Percentiles rank a stretch among this genome's conserved stretches.
Conservation (phyloP, 2,888 invertebrate species). For the Piscicola geometra region DNA sequence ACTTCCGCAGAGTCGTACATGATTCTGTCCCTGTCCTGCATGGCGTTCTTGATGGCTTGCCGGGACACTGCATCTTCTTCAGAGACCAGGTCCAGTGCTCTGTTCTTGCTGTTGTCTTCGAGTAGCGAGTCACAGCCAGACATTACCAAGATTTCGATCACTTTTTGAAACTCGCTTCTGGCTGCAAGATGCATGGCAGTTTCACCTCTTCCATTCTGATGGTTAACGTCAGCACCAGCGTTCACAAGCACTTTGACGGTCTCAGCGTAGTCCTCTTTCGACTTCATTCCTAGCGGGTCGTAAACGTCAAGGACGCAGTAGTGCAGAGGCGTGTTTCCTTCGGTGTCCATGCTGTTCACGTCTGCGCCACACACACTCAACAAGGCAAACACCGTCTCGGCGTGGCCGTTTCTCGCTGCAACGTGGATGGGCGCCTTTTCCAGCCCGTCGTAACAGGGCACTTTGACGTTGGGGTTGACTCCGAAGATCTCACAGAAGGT, state of each 20-base stretch:
- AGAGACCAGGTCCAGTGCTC: conserved; percentile 42
- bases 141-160: conserved; percentile 41
- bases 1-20: conserved; percentile 42
- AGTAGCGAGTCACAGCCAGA: conserved; percentile 42
- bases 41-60: conserved; percentile 42
- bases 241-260: conserved; percentile 42
- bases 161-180: conserved; percentile 45
- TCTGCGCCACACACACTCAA: conserved; percentile 42
- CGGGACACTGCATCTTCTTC: conserved; percentile 43
- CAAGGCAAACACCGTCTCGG: conserved; percentile 40
- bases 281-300: conserved; percentile 45
- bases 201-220: conserved; percentile 43
- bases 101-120: conserved; percentile 42
- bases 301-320: conserved; percentile 41
- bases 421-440: conserved; percentile 44
- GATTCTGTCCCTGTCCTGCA: conserved; percentile 40
- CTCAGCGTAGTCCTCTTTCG: conserved; percentile 45
- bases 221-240: conserved; percentile 42
- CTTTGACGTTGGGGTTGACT: conserved; percentile 42
- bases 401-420: conserved; percentile 43
- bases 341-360: conserved; percentile 41
- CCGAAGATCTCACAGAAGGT: conserved; percentile 40
- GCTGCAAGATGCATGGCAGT: conserved; percentile 44
- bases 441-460: conserved; percentile 44
- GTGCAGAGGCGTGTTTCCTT: conserved; percentile 44